Conservation (phyloP, 2,888 invertebrate species). For the Anthoptus insignis region DNA sequence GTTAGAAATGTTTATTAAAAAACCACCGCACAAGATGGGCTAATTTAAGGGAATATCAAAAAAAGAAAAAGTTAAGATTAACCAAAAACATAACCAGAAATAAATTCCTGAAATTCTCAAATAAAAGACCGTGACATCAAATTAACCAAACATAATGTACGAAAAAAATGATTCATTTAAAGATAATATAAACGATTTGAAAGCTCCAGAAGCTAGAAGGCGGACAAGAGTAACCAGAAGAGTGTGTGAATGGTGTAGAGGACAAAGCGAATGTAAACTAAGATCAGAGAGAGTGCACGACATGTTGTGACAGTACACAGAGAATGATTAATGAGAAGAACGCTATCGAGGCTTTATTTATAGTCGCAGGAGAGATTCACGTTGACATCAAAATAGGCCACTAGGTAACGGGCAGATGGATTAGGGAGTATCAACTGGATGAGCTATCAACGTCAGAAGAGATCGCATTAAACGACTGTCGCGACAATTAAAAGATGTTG, state of each 20-base stretch:
- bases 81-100: too few relatives aligned
- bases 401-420: slow-evolving; percentile 53
- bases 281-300: slow-evolving; percentile 77
- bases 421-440: slow-evolving; percentile 21
- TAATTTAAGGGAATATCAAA: slow-evolving; percentile 19
- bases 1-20: slow-evolving; percentile 16
- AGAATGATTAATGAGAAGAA: slow-evolving; percentile 75
- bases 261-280: slow-evolving; percentile 38
- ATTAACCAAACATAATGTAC: background rate
- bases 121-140: background rate
- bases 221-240: slow-evolving; percentile 55
- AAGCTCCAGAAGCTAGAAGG: slow-evolving; percentile 47
- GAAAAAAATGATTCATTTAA: background rate
- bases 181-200: slow-evolving; percentile 42
- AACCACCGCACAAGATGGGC: background rate
- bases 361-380: slow-evolving; percentile 67
- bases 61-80: background rate
- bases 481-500: background rate
- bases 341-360: slow-evolving; percentile 77
- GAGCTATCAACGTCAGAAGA: slow-evolving; percentile 6
- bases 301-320: slow-evolving; percentile 77
- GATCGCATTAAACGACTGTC: background rate
- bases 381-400: slow-evolving; percentile 75
- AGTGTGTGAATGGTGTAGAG: slow-evolving; percentile 56
- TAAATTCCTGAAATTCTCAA: background rate